Base-by-base conservation (phyloP, 2,888 invertebrate genomes). In the Leptinotarsa rubiginosa region DNA sequence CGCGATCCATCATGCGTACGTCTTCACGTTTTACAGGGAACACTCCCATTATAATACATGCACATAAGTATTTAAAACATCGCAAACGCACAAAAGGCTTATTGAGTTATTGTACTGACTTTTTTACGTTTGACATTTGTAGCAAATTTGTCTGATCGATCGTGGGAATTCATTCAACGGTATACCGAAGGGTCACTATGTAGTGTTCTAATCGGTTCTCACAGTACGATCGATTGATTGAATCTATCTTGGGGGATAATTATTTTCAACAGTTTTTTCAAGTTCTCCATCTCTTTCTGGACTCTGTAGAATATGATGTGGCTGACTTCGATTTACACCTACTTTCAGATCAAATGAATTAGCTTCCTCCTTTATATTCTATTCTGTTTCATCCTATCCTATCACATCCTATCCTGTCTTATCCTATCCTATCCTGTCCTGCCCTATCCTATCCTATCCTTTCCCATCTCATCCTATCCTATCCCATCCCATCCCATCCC, bases 71-170 rank as follows among this genome's bases (percentile, higher is more conserved):
- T 84, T 62, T 84, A 83, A 85, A 85, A 85, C 84, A 84, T 84
- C 83, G 84, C 81, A 84, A 83, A 78, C 79, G 82, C 82, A 85
- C 82, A 83, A 84, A 84, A 85, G 85, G 84, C 86, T 86, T 86
- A 86, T 86, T 86, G 84, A 80, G 82, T 81, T 79, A 86, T 86
- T 86, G 85, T 86, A 78, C 79, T 75, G 75, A 71, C 68, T 80
- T 83, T 84, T 85, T 83, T 83, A 72, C 69, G 49, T 70, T 64
- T 85, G 85, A 84, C 84, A 76, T 84, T 80, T 80, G 81, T 73
- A 80, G 78, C 81, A 81, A 84, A 84, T 84, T 83, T 82, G 79
- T 76, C 80, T 86, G 86, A 86, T 86, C 84, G 86, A 86, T 86
- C 82, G 84, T 85, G 86, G 81, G 85, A 86, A 85, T 62, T 62